Conservation (phyloP, 1,140 invertebrate genomes). For the Aporrectodea caliginosa region DNA sequence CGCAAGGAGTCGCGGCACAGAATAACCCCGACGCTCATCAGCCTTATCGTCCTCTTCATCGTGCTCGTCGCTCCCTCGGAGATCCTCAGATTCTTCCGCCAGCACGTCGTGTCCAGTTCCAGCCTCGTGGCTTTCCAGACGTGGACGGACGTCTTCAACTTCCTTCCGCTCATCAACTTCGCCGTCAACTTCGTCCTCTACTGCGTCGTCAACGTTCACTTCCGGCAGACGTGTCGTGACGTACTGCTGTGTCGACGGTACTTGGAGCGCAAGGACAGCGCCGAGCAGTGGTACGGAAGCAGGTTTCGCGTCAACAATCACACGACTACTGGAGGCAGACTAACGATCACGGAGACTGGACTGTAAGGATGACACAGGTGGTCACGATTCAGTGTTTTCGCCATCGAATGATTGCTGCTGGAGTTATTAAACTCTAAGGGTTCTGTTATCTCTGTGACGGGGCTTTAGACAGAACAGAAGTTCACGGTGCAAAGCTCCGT, state of each 20-base stretch:
- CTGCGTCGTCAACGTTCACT: conserved; percentile 50
- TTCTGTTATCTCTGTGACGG: too few relatives aligned
- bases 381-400: too few relatives aligned
- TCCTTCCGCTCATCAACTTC: conserved; percentile 51
- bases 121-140: conserved; percentile 36
- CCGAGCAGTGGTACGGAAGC: background rate
- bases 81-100: conserved; percentile 35
- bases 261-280: background rate
- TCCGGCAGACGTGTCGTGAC: conserved; percentile 39
- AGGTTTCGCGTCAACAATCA: background rate
- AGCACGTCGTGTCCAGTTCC: background rate
- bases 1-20: conserved; percentile 37
- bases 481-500: too few relatives aligned
- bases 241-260: conserved; percentile 20
- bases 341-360: background rate
- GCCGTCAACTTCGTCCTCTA: conserved; percentile 51
- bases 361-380: background rate
- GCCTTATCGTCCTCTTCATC: conserved; percentile 50
- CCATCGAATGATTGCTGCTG: too few relatives aligned
- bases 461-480: too few relatives aligned
- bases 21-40: conserved; percentile 50
- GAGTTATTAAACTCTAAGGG: too few relatives aligned
- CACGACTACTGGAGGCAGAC: background rate
- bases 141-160: conserved; percentile 43
- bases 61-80: conserved; percentile 51